Evolutionary conservation across 2,888 invertebrate species (phyloP).

Genomic region (Drosophila austrosaltans): DNA sequence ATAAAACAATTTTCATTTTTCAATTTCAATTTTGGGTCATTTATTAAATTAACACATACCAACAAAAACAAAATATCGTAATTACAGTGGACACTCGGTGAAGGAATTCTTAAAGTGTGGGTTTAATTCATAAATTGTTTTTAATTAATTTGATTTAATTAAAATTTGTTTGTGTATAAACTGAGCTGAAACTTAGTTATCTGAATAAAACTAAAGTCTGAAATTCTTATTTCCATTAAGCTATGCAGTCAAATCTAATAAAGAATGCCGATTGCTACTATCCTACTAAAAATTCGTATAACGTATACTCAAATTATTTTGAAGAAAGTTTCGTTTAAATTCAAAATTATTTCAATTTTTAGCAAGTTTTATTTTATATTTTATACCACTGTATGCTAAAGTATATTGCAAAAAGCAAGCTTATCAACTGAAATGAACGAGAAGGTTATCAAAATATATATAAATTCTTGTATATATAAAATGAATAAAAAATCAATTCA

Average conservation of each 20-base stretch:
- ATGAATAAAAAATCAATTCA: neutral
- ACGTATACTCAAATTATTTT: no score
- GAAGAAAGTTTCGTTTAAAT: no score
- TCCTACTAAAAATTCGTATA: no score
- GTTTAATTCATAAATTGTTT: neutral
- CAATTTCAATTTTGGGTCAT: constrained; percentile 31
- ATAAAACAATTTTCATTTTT: constrained; percentile 27
- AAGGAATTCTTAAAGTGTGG: neutral
- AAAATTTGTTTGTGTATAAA: no score
- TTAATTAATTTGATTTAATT: no score
- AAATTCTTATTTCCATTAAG: no score
- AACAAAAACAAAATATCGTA: neutral
- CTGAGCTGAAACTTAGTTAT: no score
- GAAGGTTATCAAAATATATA: constrained; percentile 5
- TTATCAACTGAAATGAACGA: neutral
- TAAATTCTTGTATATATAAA: neutral
- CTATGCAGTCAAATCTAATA: no score
- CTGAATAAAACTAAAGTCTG: no score
- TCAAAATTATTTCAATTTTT: no score
- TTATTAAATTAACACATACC: constrained; percentile 21
- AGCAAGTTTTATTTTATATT: neutral
- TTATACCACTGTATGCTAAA: neutral
- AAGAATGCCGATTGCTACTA: no score
- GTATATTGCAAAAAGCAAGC: neutral
- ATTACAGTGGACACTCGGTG: neutral